Percentiles rank a stretch among this genome's conserved stretches.
Conservation (phyloP, 2,113 vertebrate genomes). For the Gymnogyps californianus region DNA sequence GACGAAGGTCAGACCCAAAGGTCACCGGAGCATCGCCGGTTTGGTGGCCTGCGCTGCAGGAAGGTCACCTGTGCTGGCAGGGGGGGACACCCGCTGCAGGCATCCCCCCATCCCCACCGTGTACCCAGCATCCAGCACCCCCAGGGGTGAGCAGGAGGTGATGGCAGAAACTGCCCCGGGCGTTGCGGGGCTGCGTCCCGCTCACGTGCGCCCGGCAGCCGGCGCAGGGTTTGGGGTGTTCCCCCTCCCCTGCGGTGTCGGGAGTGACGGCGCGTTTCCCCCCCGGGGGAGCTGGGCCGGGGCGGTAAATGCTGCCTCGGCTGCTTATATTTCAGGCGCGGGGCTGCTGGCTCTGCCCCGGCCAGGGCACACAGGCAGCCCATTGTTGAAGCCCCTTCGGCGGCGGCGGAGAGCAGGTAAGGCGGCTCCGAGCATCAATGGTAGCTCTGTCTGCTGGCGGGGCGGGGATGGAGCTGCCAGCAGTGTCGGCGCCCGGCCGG, state of each 20-base stretch:
- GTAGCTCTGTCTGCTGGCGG: conserved; percentile 3
- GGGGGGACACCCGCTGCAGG: no score
- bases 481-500: neutral
- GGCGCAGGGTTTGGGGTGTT: neutral
- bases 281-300: neutral
- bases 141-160: neutral
- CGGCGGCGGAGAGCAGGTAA: conserved; percentile 17
- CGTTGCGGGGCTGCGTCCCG: neutral
- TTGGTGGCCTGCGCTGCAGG: accelerated
- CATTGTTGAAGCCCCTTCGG: conserved; percentile 46
- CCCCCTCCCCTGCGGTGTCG: neutral
- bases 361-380: conserved; percentile 44
- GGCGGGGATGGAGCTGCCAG: neutral
- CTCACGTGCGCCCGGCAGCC: neutral
- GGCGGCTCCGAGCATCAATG: conserved; percentile 19
- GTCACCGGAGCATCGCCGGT: accelerated
- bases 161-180: neutral
- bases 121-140: no score
- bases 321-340: conserved; percentile 57
- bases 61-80: neutral
- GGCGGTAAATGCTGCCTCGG: neutral
- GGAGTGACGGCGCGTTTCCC: neutral
- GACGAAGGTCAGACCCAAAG: neutral
- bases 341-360: conserved; percentile 29
- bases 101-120: neutral